Percentiles rank a stretch among this genome's conserved stretches.
Conservation (phyloP, 2,888 invertebrate genomes). For the Ypsolopha scabrella region DNA sequence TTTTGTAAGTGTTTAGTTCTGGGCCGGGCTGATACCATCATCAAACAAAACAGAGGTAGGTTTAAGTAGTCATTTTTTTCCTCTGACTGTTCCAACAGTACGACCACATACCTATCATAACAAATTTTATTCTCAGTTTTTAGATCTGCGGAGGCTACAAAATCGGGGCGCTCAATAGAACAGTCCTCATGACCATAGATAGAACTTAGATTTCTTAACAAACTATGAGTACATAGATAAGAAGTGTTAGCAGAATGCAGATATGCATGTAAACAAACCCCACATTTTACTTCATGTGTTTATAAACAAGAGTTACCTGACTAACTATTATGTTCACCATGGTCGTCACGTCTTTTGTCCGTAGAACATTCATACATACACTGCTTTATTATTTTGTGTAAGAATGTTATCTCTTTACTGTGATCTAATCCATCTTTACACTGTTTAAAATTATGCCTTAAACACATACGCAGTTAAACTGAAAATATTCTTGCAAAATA, state of each 20-base stretch:
- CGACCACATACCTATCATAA: constrained; percentile 45
- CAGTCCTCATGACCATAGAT: constrained; percentile 67
- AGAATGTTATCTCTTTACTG: not conserved
- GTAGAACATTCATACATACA: not conserved
- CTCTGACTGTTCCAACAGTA: not conserved
- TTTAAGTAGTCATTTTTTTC: constrained; percentile 20
- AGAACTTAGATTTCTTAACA: constrained; percentile 21
- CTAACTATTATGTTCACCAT: constrained; percentile 31
- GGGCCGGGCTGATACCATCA: constrained; percentile 55
- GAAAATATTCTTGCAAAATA: no score
- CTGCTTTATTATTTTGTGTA: not conserved
- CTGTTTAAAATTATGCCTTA: not conserved
- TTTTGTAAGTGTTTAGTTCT: constrained; percentile 60
- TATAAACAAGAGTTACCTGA: constrained; percentile 67
- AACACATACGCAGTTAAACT: no score
- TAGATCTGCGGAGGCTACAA: constrained; percentile 52
- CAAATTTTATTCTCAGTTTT: constrained; percentile 7
- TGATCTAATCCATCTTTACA: constrained; percentile 15
- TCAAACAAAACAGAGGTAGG: constrained; percentile 59
- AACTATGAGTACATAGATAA: constrained; percentile 28
- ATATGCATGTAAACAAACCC: constrained; percentile 52
- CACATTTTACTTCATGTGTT: constrained; percentile 65
- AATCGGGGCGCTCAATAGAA: constrained; percentile 44
- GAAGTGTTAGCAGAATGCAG: constrained; percentile 48
- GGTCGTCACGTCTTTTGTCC: not conserved